Evolutionary conservation across 2,888 invertebrate genomes (phyloP).

Genomic region (Drosophila ochracea): DNA sequence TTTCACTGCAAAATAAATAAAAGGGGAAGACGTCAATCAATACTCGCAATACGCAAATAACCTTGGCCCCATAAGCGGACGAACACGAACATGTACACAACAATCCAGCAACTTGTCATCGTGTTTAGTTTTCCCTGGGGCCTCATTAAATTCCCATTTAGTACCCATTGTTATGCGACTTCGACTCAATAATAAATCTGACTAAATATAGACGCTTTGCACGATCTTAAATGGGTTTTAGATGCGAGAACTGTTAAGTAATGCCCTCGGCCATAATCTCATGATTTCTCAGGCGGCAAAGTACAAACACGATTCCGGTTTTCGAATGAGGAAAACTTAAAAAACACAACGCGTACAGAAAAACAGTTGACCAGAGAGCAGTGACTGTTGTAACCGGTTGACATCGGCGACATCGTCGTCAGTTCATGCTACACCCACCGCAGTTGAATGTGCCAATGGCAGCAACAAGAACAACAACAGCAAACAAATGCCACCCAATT

Average conservation of each 20-base stretch:
- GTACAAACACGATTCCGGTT: slow-evolving; percentile 63
- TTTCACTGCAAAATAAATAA: slow-evolving; percentile 87
- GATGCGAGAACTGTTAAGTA: slow-evolving; percentile 30
- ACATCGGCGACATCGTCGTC: slow-evolving; percentile 33
- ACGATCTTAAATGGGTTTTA: slow-evolving; percentile 52
- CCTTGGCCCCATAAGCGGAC: slow-evolving; percentile 29
- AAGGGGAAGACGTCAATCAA: slow-evolving; percentile 6
- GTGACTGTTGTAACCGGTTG: slow-evolving; percentile 64
- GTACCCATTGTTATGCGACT: slow-evolving; percentile 15
- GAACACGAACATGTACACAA: slow-evolving; percentile 8
- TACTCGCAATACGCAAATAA: slow-evolving; percentile 20
- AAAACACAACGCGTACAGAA: slow-evolving; percentile 27
- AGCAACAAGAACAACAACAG: slow-evolving; percentile 25
- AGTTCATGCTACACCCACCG: slow-evolving; percentile 45
- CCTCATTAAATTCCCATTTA: slow-evolving; percentile 20
- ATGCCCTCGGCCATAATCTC: slow-evolving; percentile 20
- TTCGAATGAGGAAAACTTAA: slow-evolving; percentile 54
- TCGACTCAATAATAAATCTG: slow-evolving; percentile 36
- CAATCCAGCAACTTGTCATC: slow-evolving; percentile 18
- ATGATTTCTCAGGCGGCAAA: slow-evolving; percentile 29
- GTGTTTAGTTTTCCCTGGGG: slow-evolving; percentile 25
- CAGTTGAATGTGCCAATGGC: slow-evolving; percentile 30
- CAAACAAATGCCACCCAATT: slow-evolving; percentile 48
- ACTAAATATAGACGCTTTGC: slow-evolving; percentile 52
- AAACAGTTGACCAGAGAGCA: slow-evolving; percentile 52